Base-by-base conservation (phyloP, 2,888 invertebrate genomes). In the Fragum whitleyi region DNA sequence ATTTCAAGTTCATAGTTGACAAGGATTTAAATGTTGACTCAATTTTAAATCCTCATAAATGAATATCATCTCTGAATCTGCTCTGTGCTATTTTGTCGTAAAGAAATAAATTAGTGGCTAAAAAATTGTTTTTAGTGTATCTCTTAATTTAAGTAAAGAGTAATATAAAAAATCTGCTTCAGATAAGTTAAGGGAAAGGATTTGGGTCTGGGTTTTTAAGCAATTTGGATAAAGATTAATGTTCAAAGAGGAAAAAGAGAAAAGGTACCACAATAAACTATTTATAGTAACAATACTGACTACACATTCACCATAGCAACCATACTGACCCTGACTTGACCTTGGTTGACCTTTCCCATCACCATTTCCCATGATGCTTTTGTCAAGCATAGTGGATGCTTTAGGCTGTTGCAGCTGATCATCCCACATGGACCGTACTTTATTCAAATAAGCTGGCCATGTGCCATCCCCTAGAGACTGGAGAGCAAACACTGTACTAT, bases 401-500 rank as follows among this genome's bases (percentile, higher is more conserved):
- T 85, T 78, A 28, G 72, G 76, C n/a, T 84, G 83, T 28, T 84
- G 85, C 42, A 87, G 83, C 74, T 89, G 88, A 62, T 87, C 91
- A 83, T 93, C 93, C 90, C 92, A 91, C 86, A 93, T 88, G 26
- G 90, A 89, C 59, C 93, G 85, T 16, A 93, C 93, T 74, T 90
- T 90, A 61, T 87, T 92, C 36, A 92, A 80, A 83, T 93, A 93
- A n/a, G 82, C 77, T 5, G 83, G 83, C 87, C 88, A 88, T 32
- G 87, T 86, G 32, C 79, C 85, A 71, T 90, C 88, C 72, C 90
- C 90, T 29, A 93, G 90, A 9, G 92, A 90, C 74, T 93, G 92
- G 16, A 93, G 89, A 32, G 93, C 92, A 86, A 93, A 93, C 68
- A 91, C 90, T 19, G 93, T 93, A 86, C 90, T 90, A 88, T 93